A percentile compares a stretch with the other conserved stretches of the same genome.
phyloP scores from a whole-genome alignment of 1,140 invertebrate species.

The Sinonovacula constricta region DNA sequence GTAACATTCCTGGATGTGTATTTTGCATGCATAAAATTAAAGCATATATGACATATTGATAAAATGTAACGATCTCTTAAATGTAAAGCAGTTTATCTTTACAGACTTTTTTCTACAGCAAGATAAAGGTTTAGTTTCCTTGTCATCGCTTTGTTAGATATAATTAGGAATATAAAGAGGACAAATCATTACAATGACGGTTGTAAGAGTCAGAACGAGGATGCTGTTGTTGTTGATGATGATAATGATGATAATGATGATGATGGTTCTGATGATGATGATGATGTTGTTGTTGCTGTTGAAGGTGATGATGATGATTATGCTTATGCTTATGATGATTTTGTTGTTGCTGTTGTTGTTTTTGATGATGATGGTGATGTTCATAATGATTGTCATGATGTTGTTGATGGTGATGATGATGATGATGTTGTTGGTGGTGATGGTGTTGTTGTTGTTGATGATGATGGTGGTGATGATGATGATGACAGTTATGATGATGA shows the following conservation, averaged over 20 bases:
- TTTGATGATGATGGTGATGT: too few relatives aligned
- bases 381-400: neutral
- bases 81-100: neutral
- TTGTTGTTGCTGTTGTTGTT: too few relatives aligned
- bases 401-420: neutral
- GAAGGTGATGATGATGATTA: neutral
- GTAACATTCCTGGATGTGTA: too few relatives aligned
- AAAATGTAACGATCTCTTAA: slow-evolving; percentile 13
- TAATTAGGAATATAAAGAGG: neutral
- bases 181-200: neutral
- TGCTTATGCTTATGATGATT: neutral
- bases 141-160: too few relatives aligned
- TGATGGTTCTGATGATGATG: neutral
- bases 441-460: too few relatives aligned
- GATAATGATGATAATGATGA: neutral
- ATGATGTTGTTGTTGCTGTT: neutral
- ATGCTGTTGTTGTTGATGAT: neutral
- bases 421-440: too few relatives aligned
- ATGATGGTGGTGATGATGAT: too few relatives aligned
- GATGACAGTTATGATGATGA: too few relatives aligned
- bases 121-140: neutral
- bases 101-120: neutral
- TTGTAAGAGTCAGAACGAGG: too few relatives aligned
- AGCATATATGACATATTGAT: too few relatives aligned
- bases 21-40: too few relatives aligned